phyloP scores from a whole-genome alignment of 2,797 vertebrate species.

The Sebastes taczanowskii region DNA sequence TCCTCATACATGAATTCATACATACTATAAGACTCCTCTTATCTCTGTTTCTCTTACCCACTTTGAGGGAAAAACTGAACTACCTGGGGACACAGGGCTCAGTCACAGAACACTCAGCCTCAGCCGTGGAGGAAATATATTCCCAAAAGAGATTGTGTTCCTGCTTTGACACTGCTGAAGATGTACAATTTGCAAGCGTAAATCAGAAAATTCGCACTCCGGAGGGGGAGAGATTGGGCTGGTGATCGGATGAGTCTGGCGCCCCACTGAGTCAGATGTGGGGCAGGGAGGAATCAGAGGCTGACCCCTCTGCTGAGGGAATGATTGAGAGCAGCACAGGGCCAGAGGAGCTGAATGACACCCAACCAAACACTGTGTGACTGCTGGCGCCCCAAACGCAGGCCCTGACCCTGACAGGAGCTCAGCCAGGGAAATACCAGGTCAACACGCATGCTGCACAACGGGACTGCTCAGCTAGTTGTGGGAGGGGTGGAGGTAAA shows the following conservation, averaged over 20 bases:
- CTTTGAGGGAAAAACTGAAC: conserved; percentile 47
- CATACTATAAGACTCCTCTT: conserved; percentile 58
- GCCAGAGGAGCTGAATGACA: conserved; percentile 66
- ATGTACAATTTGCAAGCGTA: conserved; percentile 77
- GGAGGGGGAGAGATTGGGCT: conserved; percentile 67
- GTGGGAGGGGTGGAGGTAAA: not conserved
- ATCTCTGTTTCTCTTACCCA: conserved; percentile 58
- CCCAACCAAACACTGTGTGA: conserved; percentile 59
- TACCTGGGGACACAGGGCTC: conserved; percentile 55
- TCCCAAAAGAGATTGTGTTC: conserved; percentile 75
- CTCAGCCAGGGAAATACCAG: conserved; percentile 64
- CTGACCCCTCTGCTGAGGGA: conserved; percentile 61
- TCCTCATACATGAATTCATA: conserved; percentile 73
- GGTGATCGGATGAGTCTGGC: conserved; percentile 76
- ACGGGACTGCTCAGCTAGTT: conserved; percentile 41
- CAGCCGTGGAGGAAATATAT: conserved; percentile 75
- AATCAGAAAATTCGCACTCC: conserved; percentile 76
- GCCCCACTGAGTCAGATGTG: conserved; percentile 75
- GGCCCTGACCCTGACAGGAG: conserved; percentile 61
- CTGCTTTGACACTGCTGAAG: conserved; percentile 72
- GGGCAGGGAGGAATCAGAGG: conserved; percentile 63
- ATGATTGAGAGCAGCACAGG: conserved; percentile 74
- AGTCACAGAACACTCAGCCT: conserved; percentile 69
- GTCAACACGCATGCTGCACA: conserved; percentile 61
- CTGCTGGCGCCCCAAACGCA: conserved; percentile 48